These are phyloP conservation scores for Eonycteris spelaea DNA, from an alignment of 2,113 vertebrate species.

Conservation along the genomic window DNA sequence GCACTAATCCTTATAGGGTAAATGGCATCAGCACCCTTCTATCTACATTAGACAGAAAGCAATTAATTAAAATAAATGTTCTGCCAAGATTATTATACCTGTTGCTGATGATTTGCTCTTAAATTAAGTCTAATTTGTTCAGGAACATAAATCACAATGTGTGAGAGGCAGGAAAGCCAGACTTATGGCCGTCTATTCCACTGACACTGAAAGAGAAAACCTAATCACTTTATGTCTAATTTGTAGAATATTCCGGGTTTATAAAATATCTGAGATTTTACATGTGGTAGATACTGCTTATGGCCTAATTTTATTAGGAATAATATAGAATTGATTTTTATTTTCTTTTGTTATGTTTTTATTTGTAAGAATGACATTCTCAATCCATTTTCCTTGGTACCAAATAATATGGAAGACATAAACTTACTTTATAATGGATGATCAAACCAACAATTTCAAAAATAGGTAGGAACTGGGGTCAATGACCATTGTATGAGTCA, in stretches of 20 bases:
- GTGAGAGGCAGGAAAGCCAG: conserved; percentile 15
- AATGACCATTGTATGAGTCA: neutral
- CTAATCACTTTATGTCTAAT: neutral
- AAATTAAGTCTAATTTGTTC: conserved; percentile 69
- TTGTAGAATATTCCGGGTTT: neutral
- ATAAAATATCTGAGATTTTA: conserved; percentile 5
- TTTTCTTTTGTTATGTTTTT: conserved; percentile 17
- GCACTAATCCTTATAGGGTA: conserved; percentile 44
- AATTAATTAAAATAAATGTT: conserved; percentile 72
- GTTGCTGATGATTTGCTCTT: conserved; percentile 71
- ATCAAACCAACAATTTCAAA: neutral
- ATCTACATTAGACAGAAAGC: conserved; percentile 51
- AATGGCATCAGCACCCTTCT: conserved; percentile 54
- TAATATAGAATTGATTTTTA: neutral
- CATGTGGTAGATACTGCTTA: neutral
- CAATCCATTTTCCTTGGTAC: neutral
- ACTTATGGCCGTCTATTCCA: neutral
- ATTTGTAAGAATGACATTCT: neutral
- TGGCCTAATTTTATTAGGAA: neutral
- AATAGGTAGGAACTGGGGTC: neutral
- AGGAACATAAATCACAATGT: conserved; percentile 49
- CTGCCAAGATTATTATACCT: conserved; percentile 54
- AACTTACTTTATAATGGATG: neutral
- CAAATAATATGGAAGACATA: neutral
- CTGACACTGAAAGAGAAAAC: neutral